A percentile compares a stretch with the other conserved stretches of the same genome.
Conservation (phyloP, 2,113 vertebrate genomes). For the Toxotes chatareus region DNA sequence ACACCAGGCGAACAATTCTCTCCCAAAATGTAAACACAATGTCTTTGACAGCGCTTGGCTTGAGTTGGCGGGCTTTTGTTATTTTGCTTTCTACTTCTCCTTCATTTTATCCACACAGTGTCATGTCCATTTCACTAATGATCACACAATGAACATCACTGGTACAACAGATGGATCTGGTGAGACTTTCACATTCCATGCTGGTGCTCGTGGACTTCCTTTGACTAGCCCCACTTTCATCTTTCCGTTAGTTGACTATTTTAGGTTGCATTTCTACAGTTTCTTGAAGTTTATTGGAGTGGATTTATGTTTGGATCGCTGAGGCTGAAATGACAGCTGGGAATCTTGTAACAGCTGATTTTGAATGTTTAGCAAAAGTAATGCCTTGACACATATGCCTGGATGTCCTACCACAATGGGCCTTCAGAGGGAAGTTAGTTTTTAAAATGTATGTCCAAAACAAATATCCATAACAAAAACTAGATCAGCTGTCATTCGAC, state of each 20-base stretch:
- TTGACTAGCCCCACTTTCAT: constrained; percentile 53
- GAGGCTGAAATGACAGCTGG: background rate
- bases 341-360: background rate
- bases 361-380: background rate
- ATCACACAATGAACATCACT: constrained; percentile 66
- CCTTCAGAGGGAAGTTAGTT: background rate
- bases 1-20: background rate
- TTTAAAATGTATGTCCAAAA: background rate
- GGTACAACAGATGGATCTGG: constrained; percentile 63
- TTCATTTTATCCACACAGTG: constrained; percentile 18
- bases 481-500: background rate
- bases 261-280: constrained; percentile 11
- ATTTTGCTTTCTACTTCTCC: constrained; percentile 10
- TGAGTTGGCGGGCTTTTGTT: constrained; percentile 35
- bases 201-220: constrained; percentile 54
- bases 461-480: background rate
- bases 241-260: constrained; percentile 6
- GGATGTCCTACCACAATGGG: background rate
- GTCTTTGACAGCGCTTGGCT: constrained; percentile 42
- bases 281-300: constrained; percentile 20
- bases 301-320: background rate
- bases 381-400: background rate
- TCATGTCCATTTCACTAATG: constrained; percentile 49
- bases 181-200: constrained; percentile 41
- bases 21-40: constrained; percentile 18